phyloP scores from a whole-genome alignment of 2,888 invertebrate genomes.

The Strigamia maritima region DNA sequence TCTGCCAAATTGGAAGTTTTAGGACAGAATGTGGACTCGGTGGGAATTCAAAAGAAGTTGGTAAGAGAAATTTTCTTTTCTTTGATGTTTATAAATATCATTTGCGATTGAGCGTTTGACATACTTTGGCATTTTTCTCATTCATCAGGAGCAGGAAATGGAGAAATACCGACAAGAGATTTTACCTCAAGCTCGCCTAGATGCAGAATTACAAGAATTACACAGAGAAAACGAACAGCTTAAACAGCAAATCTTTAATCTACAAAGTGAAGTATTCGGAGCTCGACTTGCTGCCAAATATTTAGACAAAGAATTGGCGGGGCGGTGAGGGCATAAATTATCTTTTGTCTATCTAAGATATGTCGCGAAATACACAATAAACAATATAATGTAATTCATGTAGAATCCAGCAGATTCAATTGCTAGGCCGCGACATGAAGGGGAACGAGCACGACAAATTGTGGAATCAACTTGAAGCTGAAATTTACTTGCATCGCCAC shows the following conservation, averaged over 20 bases:
- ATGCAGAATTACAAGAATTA: constrained; percentile 49
- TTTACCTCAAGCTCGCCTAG: constrained; percentile 54
- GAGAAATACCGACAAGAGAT: constrained; percentile 50
- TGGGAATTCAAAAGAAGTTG: constrained; percentile 57
- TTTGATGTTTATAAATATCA: constrained; percentile 14
- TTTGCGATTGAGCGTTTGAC: neutral
- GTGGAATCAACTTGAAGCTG: constrained; percentile 78
- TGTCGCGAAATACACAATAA: neutral
- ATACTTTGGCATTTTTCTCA: neutral
- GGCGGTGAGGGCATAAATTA: constrained; percentile 51
- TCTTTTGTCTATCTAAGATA: neutral
- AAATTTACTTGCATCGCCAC: constrained; percentile 79
- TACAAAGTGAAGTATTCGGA: constrained; percentile 78
- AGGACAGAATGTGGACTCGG: constrained; percentile 51
- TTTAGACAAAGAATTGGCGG: constrained; percentile 77
- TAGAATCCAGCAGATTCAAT: constrained; percentile 79
- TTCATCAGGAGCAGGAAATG: constrained; percentile 55
- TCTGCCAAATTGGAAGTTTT: constrained; percentile 60
- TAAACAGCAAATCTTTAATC: constrained; percentile 66
- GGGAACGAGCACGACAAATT: constrained; percentile 74
- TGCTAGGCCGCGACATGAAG: constrained; percentile 74
- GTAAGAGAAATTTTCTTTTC: constrained; percentile 47
- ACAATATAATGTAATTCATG: too few species aligned
- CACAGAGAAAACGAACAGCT: constrained; percentile 68
- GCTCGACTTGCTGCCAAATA: constrained; percentile 81